Evolutionary conservation across 2,888 invertebrate genomes (phyloP), one percentile per base, ranked within the genome.

Genomic region (Drosophila hamatofila): DNA sequence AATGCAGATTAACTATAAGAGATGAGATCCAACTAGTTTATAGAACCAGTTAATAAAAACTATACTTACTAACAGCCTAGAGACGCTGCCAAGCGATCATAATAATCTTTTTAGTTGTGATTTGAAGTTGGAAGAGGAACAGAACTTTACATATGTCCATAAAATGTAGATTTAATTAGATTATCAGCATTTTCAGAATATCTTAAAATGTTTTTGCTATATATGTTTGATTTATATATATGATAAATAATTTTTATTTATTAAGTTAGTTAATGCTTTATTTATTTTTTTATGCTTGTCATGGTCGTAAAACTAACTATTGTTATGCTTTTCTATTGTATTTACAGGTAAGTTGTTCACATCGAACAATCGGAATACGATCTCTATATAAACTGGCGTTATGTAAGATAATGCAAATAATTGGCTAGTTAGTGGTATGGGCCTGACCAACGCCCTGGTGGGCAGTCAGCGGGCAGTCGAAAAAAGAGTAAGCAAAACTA

Each of bases 321-420:
- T 78, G 52, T 72, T 66, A 60, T 60, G 49, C 7, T 39, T 70
- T 64, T 49, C 52, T 35, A 66, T 61, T 78, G 23, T 69, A 69
- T 35, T 69, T 75, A 3, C 66, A 69, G 79, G 77, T 77, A 78
- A 78, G 77, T 65, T 64, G 61, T 14, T 46, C 61, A 33, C 30
- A 37, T 52, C 42, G 30, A 63, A 60, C 48, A 55, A 57, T 48
- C 66, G 46, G 33, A 46, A 46, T 46, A 54, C 55, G 56, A 64
- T 63, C 52, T 57, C 42, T 42, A 33, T 41, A 27, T 27, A 42
- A 23, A 51, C 41, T 23, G 33, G 42, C 30, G 72, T 83, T 88
- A 84, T 81, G 80, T 83, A 88, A 88, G 57, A 70, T 76, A 77
- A 72, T 80, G 57, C 88, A 77, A 83, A 80, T 85, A 88, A 84